Evolutionary conservation across 2,888 invertebrate species (phyloP).

Genomic region (Oeneis ivallda): DNA sequence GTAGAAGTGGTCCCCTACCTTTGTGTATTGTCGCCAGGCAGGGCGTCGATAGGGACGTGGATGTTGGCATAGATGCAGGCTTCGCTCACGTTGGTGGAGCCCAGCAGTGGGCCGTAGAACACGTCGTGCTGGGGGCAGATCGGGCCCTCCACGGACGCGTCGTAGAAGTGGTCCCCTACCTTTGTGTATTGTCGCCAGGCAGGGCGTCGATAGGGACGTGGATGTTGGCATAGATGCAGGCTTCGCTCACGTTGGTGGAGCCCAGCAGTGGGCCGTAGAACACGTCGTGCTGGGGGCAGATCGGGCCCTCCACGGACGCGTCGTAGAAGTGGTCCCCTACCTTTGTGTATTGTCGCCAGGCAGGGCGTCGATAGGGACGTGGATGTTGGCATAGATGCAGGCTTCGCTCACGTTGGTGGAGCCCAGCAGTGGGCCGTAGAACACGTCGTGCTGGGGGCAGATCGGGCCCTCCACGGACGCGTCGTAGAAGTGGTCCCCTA

Average conservation of each 20-base stretch:
- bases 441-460: conserved; percentile 82
- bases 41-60: conserved; percentile 57
- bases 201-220: conserved; percentile 59
- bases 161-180: conserved; percentile 67
- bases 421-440: conserved; percentile 58
- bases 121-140: conserved; percentile 83
- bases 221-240: conserved; percentile 68
- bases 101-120: conserved; percentile 57
- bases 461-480: conserved; percentile 81
- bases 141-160: conserved; percentile 81
- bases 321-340: conserved; percentile 71
- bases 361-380: conserved; percentile 57
- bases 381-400: conserved; percentile 69
- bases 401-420: conserved; percentile 57
- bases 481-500: conserved; percentile 71
- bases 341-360: conserved; percentile 35
- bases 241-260: conserved; percentile 56
- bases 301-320: conserved; percentile 80
- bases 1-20: conserved; percentile 64
- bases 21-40: conserved; percentile 40
- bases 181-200: conserved; percentile 35
- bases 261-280: conserved; percentile 58
- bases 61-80: conserved; percentile 70
- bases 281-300: conserved; percentile 83
- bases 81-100: conserved; percentile 55